Evolutionary conservation across 1,140 invertebrate species (phyloP).

Genomic region (Heliconius hewitsoni): DNA sequence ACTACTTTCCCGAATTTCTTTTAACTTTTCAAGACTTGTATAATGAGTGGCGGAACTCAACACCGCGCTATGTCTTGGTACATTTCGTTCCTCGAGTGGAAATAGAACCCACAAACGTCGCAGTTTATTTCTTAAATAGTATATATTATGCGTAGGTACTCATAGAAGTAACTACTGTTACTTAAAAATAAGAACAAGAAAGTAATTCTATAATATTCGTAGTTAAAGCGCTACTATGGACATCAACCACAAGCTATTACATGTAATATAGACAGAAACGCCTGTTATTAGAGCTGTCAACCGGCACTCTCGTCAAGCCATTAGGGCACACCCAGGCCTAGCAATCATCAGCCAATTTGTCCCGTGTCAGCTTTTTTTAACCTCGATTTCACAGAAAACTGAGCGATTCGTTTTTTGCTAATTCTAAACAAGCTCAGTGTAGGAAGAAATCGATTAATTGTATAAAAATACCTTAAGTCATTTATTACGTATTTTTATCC

Average conservation of each 20-base stretch:
- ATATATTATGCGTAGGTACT: no score
- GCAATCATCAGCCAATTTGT: slow-evolving; percentile 20
- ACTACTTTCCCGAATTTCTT: neutral
- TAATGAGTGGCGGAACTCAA: neutral
- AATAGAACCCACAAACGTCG: no score
- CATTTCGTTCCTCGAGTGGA: no score
- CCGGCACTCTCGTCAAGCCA: slow-evolving; percentile 4
- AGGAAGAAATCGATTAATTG: neutral
- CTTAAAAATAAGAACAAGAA: neutral
- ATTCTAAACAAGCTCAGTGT: neutral
- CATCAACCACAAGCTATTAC: neutral
- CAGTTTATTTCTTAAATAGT: no score
- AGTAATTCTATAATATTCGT: neutral
- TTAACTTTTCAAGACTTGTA: neutral
- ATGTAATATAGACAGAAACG: neutral
- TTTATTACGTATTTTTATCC: neutral
- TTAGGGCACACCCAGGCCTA: slow-evolving; percentile 15
- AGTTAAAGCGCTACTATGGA: neutral
- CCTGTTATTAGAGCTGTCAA: slow-evolving; percentile 15
- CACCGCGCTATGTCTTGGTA: neutral
- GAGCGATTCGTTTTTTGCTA: neutral
- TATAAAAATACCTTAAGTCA: neutral
- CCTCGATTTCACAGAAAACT: neutral
- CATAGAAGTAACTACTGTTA: no score
- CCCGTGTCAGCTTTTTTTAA: slow-evolving; percentile 16